Conservation (phyloP, 2,797 vertebrate species). For the Gallirallus australis region DNA sequence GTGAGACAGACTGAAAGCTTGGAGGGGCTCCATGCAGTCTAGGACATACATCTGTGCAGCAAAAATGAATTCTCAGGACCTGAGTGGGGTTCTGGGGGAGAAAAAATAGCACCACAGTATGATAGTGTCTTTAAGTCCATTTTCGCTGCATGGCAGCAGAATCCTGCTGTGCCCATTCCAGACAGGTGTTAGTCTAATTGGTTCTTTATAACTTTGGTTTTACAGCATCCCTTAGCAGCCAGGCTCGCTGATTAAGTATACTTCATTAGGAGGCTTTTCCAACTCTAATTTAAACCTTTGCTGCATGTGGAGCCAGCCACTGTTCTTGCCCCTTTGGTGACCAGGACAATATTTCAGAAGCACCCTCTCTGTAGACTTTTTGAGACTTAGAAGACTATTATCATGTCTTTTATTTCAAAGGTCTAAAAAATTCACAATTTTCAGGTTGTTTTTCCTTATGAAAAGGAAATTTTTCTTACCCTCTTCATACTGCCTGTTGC, state of each 20-base stretch:
- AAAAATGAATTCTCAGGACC: neutral
- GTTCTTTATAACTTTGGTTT: neutral
- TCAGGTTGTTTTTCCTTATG: neutral
- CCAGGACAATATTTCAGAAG: neutral
- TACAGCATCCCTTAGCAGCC: neutral
- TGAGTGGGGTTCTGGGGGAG: neutral
- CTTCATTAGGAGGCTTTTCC: slow-evolving; percentile 21
- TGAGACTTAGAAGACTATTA: neutral
- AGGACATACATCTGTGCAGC: neutral
- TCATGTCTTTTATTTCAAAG: neutral
- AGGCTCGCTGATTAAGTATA: neutral
- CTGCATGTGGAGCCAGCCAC: neutral
- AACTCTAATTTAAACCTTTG: slow-evolving; percentile 18
- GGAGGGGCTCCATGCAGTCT: neutral
- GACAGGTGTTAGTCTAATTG: slow-evolving; percentile 47
- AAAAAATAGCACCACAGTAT: neutral
- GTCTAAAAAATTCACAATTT: neutral
- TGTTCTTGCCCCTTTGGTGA: neutral
- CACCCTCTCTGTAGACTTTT: neutral
- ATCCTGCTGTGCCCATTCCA: slow-evolving; percentile 18
- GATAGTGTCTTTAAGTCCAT: neutral
- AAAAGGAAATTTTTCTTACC: neutral
- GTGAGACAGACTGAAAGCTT: neutral
- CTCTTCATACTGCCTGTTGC: neutral
- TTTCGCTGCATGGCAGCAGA: neutral